These are phyloP conservation scores for Sylvia borin DNA, from an alignment of 2,797 vertebrate genomes.

Conservation along the genomic window DNA sequence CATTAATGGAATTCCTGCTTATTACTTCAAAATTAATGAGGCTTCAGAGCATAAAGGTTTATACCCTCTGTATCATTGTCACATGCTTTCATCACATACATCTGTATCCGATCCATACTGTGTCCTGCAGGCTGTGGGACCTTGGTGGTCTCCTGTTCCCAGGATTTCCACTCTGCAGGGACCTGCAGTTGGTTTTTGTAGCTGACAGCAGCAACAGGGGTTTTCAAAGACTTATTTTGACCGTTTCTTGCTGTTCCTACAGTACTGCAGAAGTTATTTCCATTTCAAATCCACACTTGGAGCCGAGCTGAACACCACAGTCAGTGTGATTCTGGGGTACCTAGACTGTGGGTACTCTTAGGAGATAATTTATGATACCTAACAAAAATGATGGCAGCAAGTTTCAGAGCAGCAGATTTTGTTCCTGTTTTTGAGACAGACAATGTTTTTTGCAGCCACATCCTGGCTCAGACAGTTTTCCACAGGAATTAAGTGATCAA, in stretches of 20 bases:
- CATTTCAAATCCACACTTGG: background rate
- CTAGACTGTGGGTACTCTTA: background rate
- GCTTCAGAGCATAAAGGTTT: background rate
- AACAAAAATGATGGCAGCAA: background rate
- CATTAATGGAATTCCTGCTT: background rate
- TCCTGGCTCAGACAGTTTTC: background rate
- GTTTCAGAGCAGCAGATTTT: background rate
- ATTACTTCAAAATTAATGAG: background rate
- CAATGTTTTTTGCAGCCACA: background rate
- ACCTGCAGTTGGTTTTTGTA: background rate
- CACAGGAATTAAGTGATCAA: background rate
- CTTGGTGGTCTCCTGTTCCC: background rate
- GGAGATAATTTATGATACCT: background rate
- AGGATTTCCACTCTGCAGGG: background rate
- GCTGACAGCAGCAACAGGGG: background rate
- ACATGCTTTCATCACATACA: background rate
- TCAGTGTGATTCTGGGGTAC: fast-evolving
- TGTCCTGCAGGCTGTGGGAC: background rate
- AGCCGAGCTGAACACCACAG: background rate
- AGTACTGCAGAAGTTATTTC: background rate
- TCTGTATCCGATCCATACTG: fast-evolving
- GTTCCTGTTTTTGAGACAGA: background rate
- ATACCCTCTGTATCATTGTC: background rate
- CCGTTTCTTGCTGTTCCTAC: background rate
- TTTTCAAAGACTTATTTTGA: background rate